These are phyloP conservation scores for Seira ritae DNA, from an alignment of 2,888 invertebrate genomes.

Conservation along the genomic window DNA sequence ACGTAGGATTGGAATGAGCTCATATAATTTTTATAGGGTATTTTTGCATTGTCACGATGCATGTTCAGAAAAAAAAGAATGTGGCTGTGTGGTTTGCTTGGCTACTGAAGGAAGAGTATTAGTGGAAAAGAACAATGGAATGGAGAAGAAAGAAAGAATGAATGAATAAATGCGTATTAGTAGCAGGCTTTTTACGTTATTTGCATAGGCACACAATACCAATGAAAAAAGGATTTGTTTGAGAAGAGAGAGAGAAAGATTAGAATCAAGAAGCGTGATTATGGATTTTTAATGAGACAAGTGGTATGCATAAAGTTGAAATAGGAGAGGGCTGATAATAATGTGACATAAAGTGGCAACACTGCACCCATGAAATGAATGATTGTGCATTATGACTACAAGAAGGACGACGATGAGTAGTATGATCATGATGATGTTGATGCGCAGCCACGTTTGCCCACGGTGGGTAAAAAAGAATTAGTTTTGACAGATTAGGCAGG, in stretches of 20 bases:
- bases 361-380: conserved; percentile 45
- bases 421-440: background rate
- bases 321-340: no score
- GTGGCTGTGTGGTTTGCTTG: no score
- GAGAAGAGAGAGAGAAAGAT: conserved; percentile 23
- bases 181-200: conserved; percentile 23
- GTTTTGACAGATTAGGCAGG: conserved; percentile 33
- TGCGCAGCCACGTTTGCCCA: background rate
- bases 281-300: conserved; percentile 70
- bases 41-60: no score
- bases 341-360: background rate
- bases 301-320: conserved; percentile 36
- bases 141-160: conserved; percentile 24
- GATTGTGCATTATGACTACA: conserved; percentile 19
- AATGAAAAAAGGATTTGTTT: background rate
- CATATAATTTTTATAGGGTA: no score
- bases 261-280: conserved; percentile 66
- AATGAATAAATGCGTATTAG: conserved; percentile 30
- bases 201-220: conserved; percentile 3
- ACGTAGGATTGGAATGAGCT: no score
- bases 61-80: no score
- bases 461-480: conserved; percentile 37
- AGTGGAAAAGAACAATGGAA: conserved; percentile 26
- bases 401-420: background rate
- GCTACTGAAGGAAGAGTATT: no score